A percentile compares a stretch with the other conserved stretches of the same genome.
Evolutionary conservation across 1,140 invertebrate genomes (phyloP).

Genomic region (Episyrphus balteatus): DNA sequence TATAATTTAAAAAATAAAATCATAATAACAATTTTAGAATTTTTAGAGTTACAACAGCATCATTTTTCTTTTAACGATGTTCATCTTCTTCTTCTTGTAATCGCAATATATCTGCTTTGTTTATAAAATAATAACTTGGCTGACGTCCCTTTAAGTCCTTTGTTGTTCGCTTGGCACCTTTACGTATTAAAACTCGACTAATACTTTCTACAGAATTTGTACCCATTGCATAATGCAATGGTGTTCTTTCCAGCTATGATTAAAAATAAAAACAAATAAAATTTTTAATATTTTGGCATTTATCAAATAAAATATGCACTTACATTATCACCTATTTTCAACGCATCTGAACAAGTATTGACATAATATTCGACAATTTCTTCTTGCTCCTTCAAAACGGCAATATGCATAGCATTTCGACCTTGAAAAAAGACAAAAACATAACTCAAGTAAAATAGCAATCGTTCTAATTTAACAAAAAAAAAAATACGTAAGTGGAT

Average conservation of each 20-base stretch:
- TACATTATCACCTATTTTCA: conserved; percentile 76
- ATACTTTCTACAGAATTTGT: conserved; percentile 69
- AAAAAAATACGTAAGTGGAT: no score
- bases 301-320: conserved; percentile 30
- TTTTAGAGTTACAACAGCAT: background rate
- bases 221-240: conserved; percentile 83
- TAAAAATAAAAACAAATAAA: background rate
- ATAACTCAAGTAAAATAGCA: no score
- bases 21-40: background rate
- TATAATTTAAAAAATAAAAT: background rate
- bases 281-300: background rate
- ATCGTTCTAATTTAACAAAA: no score
- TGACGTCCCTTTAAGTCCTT: conserved; percentile 82
- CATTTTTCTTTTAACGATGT: conserved; percentile 17
- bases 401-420: conserved; percentile 65
- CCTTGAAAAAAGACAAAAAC: conserved; percentile 19
- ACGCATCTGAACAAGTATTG: conserved; percentile 55
- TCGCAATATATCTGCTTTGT: conserved; percentile 71
- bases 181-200: conserved; percentile 65
- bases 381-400: conserved; percentile 66
- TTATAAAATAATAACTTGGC: conserved; percentile 86
- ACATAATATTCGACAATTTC: conserved; percentile 65
- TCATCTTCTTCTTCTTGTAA: conserved; percentile 72
- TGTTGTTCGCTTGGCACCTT: conserved; percentile 65
- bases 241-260: conserved; percentile 66